Evolutionary conservation across 2,888 invertebrate species (phyloP), one percentile per base, ranked within the genome.

Genomic region (Hanleya hanleyi): DNA sequence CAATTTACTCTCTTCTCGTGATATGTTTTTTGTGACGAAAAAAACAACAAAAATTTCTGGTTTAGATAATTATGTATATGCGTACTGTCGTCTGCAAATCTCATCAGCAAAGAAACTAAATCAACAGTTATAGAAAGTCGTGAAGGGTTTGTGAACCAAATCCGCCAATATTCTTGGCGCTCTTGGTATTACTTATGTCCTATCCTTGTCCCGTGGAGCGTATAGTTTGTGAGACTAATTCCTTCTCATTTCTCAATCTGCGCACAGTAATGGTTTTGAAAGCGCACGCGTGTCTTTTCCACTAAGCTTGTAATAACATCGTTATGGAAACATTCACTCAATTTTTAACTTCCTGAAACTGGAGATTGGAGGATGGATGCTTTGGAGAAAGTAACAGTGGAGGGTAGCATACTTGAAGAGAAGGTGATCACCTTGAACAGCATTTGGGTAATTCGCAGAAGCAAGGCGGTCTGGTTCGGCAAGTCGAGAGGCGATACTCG

Each of bases 251-350:
- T 29, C 29, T 57, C 32, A 29, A 29, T 29, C 57, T 12, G 57
- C 57, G 22, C 32, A 15, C 15, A 29, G 57, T 57, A 57, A 57
- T 29, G 15, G 26, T 15, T 57, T 57, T 29, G 22, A 57, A 57
- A 57, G 29, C 12, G 12, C 22, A 57, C 57, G 32, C 57, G 57
- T 57, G 57, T 57, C 57, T 57, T 57, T 57, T 22, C 22, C 26
- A 29, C 57, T 57, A 15, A 22, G 57, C 57, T 57, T 57, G 57
- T 57, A 57, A 57, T 57, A 57, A 57, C 57, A 57, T 57, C 57
- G 57, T 57, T 57, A 57, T 29, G 57, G 57, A 57, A 57, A 57
- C 57, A 57, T 57, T 57, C 57, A 57, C 7, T 57, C n/a, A 57
- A 57, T 57, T 57, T 57, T 29, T 57, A 57, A 22, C 57, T 1